A percentile compares a stretch with the other conserved stretches of the same genome.
Evolutionary conservation across 2,888 invertebrate genomes (phyloP).

Genomic region (Corythucha ciliata): DNA sequence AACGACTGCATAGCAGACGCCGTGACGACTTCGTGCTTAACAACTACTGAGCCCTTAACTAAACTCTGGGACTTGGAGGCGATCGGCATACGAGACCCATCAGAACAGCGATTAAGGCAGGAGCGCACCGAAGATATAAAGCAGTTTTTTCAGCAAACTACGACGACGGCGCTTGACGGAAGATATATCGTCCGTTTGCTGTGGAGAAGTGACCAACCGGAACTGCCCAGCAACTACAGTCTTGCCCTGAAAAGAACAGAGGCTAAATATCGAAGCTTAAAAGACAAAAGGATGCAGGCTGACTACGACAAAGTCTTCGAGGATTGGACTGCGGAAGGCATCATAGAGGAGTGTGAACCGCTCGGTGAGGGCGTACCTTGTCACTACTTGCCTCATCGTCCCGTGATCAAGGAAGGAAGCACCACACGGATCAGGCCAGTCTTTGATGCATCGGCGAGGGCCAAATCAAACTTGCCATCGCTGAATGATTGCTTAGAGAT

Average conservation of each 20-base stretch:
- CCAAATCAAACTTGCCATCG: conserved; percentile 18
- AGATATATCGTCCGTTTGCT: conserved; percentile 39
- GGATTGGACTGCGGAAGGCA: conserved; percentile 34
- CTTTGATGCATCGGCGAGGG: conserved; percentile 31
- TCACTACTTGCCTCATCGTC: conserved; percentile 28
- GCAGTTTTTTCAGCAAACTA: conserved; percentile 32
- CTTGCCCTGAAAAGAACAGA: conserved; percentile 33
- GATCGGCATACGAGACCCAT: conserved; percentile 25
- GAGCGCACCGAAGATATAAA: conserved; percentile 2
- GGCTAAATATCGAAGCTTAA: conserved; percentile 28
- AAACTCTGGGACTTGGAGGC: conserved; percentile 27
- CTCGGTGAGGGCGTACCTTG: not conserved
- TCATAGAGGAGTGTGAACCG: conserved; percentile 34
- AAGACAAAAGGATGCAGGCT: conserved; percentile 20
- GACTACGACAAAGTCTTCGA: conserved; percentile 35
- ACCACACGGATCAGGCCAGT: conserved; percentile 31
- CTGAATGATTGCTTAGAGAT: conserved; percentile 34
- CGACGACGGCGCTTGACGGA: conserved; percentile 33
- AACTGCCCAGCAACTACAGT: conserved; percentile 34
- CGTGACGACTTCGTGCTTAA: not conserved
- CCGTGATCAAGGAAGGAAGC: conserved; percentile 25
- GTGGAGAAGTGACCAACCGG: conserved; percentile 38
- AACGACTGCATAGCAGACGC: not conserved
- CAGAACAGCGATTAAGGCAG: not conserved
- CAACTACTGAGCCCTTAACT: not conserved